A percentile compares a stretch with the other conserved stretches of the same genome.
These are phyloP conservation scores for Onthophagus taurus DNA, from an alignment of 1,140 invertebrate genomes.

Conservation along the genomic window DNA sequence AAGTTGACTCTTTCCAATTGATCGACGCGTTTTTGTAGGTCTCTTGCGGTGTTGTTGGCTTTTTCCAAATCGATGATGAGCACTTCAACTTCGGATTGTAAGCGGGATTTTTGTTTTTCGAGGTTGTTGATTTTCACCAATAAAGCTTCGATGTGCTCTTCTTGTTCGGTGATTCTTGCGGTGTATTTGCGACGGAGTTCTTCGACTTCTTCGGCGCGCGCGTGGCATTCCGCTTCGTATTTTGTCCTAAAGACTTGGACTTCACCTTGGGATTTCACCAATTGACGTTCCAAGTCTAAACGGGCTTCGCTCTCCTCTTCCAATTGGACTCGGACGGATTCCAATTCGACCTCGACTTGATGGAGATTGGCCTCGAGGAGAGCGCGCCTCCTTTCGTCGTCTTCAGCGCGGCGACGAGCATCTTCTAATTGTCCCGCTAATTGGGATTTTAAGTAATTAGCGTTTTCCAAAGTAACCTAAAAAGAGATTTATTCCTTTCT, in stretches of 20 bases:
- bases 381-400: slow-evolving; percentile 87
- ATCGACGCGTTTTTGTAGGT: slow-evolving; percentile 84
- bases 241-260: slow-evolving; percentile 81
- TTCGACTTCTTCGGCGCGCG: slow-evolving; percentile 88
- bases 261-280: slow-evolving; percentile 86
- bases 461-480: slow-evolving; percentile 82
- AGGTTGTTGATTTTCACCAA: slow-evolving; percentile 85
- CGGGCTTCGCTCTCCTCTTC: slow-evolving; percentile 94
- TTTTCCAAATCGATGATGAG: slow-evolving; percentile 96
- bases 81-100: slow-evolving; percentile 93
- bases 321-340: slow-evolving; percentile 83
- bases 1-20: slow-evolving; percentile 85
- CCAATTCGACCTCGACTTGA: slow-evolving; percentile 84
- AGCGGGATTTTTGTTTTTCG: slow-evolving; percentile 91
- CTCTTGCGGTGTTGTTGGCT: slow-evolving; percentile 88
- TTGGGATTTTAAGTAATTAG: slow-evolving; percentile 80
- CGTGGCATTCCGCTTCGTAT: slow-evolving; percentile 82
- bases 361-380: slow-evolving; percentile 80
- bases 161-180: slow-evolving; percentile 85
- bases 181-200: slow-evolving; percentile 87
- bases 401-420: slow-evolving; percentile 83
- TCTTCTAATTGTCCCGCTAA: slow-evolving; percentile 84
- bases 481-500: too few relatives aligned
- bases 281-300: slow-evolving; percentile 87
- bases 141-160: slow-evolving; percentile 89